Evolutionary conservation across 2,113 vertebrate genomes (phyloP).

Genomic region (Python bivittatus): DNA sequence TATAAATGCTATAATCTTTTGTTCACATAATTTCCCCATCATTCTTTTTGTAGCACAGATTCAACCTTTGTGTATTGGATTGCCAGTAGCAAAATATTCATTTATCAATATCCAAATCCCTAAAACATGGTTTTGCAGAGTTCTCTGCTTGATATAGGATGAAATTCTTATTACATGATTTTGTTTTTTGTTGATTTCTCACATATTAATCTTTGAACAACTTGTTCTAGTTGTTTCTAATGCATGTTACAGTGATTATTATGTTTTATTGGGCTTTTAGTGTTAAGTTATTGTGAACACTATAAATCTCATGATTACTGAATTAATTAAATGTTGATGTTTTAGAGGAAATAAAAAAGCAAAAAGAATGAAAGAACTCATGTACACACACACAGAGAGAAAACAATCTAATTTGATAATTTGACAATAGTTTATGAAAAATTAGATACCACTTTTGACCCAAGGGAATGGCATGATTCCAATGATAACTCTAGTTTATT

Average conservation of each 20-base stretch:
- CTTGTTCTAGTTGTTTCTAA: not conserved
- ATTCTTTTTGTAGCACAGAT: constrained; percentile 13
- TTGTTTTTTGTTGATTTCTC: not conserved
- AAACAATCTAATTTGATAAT: not conserved
- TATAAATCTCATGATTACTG: not conserved
- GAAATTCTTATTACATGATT: not conserved
- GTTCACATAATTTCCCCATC: not conserved
- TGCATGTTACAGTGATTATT: not conserved
- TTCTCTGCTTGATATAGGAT: not conserved
- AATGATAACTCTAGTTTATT: not conserved
- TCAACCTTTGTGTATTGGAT: not conserved
- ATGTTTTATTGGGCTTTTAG: not conserved
- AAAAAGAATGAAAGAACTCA: not conserved
- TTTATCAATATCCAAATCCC: not conserved
- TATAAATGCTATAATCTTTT: constrained; percentile 12
- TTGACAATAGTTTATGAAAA: too few species aligned
- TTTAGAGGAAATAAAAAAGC: not conserved
- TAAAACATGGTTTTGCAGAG: not conserved
- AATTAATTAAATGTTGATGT: not conserved
- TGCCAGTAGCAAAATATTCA: not conserved
- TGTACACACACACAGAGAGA: not conserved
- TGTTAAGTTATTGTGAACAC: not conserved
- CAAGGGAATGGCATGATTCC: not conserved
- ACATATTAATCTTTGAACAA: not conserved
- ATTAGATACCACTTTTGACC: not conserved